These are phyloP conservation scores for Riparia riparia DNA, from an alignment of 2,113 vertebrate species.

Conservation along the genomic window DNA sequence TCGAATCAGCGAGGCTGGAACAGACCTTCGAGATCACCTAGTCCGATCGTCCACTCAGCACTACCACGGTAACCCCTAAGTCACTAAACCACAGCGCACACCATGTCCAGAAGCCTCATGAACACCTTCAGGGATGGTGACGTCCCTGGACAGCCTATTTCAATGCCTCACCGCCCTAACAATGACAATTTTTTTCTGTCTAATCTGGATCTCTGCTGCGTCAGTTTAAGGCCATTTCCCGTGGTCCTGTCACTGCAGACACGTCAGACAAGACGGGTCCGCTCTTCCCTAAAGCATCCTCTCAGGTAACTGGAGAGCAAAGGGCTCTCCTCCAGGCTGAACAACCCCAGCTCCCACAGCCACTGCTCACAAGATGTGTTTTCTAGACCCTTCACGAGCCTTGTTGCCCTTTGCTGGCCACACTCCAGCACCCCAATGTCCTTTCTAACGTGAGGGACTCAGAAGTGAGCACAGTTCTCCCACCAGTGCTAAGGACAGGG, in stretches of 20 bases:
- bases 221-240: neutral
- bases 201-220: neutral
- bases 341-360: neutral
- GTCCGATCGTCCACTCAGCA: neutral
- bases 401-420: neutral
- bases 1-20: neutral
- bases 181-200: neutral
- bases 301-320: neutral
- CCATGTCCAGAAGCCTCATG: neutral
- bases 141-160: neutral
- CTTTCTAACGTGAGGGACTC: neutral
- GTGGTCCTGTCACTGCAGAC: neutral
- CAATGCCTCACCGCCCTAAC: neutral
- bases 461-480: neutral
- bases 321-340: neutral
- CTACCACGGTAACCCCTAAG: neutral
- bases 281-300: neutral
- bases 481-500: neutral
- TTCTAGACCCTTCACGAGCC: neutral
- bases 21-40: neutral
- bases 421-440: neutral
- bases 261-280: accelerated
- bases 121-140: neutral
- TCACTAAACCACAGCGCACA: neutral
- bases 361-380: neutral